Base-by-base conservation (phyloP, 2,888 invertebrate genomes). In the Eristalis intricaria region DNA sequence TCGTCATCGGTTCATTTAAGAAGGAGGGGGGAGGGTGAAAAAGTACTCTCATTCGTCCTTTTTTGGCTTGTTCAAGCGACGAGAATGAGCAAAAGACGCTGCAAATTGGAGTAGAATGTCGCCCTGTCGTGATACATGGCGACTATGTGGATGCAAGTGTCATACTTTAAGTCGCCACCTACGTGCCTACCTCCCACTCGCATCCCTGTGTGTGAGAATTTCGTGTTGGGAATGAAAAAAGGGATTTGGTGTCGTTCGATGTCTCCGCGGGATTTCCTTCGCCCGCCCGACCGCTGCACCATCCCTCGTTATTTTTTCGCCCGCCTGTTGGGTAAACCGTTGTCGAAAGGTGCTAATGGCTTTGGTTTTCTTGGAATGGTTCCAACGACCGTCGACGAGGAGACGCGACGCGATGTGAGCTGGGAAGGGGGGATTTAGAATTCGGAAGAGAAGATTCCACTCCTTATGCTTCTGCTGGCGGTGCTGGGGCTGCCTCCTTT, bases 301-400 rank as follows among this genome's bases (percentile, higher is more conserved):
- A 4, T 7, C n/a, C n/a, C 8, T 84, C 40, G 56, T 56, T 43
- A 32, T 63, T 79, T 63, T 80, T 23, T 71, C 73, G 71, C 50
- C 23, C 71, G 50, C 58, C 77, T 74, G 81, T 61, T 74, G 83
- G 77, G 69, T 82, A 43, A 74, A 83, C 61, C 74, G 79, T 86
- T 86, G 83, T 83, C 74, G 65, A 78, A 70, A 73, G 70, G 86
- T 83, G 83, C 83, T 86, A 86, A 86, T 86, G 86, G 86, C 64
- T 78, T 86, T 75, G 78, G 74, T 40, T 65, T 63, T 65, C 83
- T 86, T 86, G 86, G 83, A 83, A 86, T 83, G 66, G 23, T 83
- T 83, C 83, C 86, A 86, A 86, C 70, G 23, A 29, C 29, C 4
- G 26, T 3, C 26, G 26, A 26, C 26, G 26, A 26, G 2, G 32